phyloP scores from a whole-genome alignment of 2,113 vertebrate genomes.

The Castor canadensis region DNA sequence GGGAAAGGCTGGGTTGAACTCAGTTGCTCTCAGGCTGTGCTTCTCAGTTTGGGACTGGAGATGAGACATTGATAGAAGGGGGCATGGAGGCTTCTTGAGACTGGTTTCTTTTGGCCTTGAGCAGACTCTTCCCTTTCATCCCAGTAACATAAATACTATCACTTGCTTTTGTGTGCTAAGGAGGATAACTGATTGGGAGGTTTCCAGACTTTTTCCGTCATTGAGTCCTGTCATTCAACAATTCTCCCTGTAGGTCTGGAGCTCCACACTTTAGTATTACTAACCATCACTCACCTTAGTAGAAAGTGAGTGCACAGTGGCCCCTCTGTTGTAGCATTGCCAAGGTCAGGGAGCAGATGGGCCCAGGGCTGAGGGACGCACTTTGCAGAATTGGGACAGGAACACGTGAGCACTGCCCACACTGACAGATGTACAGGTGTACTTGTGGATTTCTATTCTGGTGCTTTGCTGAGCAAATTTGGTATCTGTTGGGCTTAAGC shows the following conservation, averaged over 20 bases:
- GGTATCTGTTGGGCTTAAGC: neutral
- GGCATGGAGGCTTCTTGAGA: neutral
- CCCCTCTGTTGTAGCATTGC: neutral
- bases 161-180: neutral
- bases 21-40: neutral
- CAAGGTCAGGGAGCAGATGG: fast-evolving
- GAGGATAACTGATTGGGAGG: neutral
- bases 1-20: neutral
- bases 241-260: neutral
- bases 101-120: neutral
- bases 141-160: neutral
- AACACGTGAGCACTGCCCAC: fast-evolving
- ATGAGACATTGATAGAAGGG: neutral
- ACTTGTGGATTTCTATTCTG: neutral
- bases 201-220: neutral
- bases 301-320: neutral
- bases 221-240: neutral
- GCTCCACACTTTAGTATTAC: neutral
- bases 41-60: neutral
- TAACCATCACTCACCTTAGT: neutral
- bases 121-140: neutral
- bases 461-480: neutral
- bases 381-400: neutral
- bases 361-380: neutral
- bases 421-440: neutral